These are phyloP conservation scores for Pteromalus puparum DNA, from an alignment of 1,140 invertebrate genomes.

Conservation along the genomic window DNA sequence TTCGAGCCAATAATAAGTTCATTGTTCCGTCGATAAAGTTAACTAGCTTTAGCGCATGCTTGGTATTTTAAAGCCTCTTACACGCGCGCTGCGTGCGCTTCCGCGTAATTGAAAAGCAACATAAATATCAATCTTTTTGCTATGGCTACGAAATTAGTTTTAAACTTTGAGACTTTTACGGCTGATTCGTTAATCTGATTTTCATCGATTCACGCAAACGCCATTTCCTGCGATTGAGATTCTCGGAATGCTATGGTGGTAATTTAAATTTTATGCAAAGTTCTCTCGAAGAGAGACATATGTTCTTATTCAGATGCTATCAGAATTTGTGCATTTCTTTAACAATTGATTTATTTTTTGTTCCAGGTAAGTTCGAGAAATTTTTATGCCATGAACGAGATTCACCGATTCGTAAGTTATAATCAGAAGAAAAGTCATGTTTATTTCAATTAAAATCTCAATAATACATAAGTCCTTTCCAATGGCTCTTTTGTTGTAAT, in stretches of 20 bases:
- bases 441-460: background rate
- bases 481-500: background rate
- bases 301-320: background rate
- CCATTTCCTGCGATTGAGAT: background rate
- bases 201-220: background rate
- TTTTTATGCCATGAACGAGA: too few species aligned
- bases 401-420: too few species aligned
- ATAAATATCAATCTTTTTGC: background rate
- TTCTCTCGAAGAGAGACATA: background rate
- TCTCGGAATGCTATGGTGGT: background rate
- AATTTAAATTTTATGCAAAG: too few species aligned
- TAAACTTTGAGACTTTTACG: background rate
- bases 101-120: background rate
- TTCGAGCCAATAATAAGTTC: background rate
- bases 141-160: background rate
- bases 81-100: background rate
- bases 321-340: too few species aligned
- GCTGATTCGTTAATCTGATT: background rate
- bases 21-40: background rate
- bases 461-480: background rate
- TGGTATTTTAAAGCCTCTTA: background rate
- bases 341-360: too few species aligned
- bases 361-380: too few species aligned
- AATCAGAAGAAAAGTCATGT: too few species aligned
- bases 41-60: background rate